Evolutionary conservation across 2,113 vertebrate genomes (phyloP).

Genomic region (Vulpes lagopus): DNA sequence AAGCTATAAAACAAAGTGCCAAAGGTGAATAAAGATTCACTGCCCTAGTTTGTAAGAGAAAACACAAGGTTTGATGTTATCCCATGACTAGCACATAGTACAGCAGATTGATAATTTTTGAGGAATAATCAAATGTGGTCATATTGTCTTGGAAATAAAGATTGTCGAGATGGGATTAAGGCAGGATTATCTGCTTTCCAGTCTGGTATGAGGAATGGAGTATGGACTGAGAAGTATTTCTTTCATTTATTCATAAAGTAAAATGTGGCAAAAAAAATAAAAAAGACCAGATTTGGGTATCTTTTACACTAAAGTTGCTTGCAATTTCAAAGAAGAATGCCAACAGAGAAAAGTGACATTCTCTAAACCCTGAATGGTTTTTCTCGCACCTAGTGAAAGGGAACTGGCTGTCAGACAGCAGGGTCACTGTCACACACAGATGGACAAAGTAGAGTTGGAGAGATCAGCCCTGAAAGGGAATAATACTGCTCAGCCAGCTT

Average conservation of each 20-base stretch:
- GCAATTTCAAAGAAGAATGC: background rate
- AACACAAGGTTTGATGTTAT: fast-evolving
- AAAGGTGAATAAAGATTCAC: background rate
- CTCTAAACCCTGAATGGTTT: background rate
- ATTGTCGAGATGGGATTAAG: background rate
- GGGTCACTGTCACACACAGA: background rate
- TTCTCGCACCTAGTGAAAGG: background rate
- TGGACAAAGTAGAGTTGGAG: background rate
- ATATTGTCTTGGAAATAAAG: background rate
- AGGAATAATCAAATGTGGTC: background rate
- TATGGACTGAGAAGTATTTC: background rate
- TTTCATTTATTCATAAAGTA: background rate
- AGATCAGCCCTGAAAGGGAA: background rate
- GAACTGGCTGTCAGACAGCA: background rate
- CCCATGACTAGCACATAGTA: background rate
- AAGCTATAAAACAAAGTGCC: background rate
- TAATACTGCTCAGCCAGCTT: background rate
- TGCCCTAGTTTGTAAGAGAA: background rate
- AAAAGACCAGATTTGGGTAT: background rate
- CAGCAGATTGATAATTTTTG: background rate
- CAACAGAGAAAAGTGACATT: background rate
- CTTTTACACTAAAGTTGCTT: background rate
- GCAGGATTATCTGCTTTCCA: background rate
- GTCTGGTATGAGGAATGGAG: background rate
- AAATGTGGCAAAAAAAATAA: background rate